Percentiles rank a stretch among this genome's conserved stretches.
Evolutionary conservation across 2,797 vertebrate genomes (phyloP).

Genomic region (Tamandua tetradactyla): DNA sequence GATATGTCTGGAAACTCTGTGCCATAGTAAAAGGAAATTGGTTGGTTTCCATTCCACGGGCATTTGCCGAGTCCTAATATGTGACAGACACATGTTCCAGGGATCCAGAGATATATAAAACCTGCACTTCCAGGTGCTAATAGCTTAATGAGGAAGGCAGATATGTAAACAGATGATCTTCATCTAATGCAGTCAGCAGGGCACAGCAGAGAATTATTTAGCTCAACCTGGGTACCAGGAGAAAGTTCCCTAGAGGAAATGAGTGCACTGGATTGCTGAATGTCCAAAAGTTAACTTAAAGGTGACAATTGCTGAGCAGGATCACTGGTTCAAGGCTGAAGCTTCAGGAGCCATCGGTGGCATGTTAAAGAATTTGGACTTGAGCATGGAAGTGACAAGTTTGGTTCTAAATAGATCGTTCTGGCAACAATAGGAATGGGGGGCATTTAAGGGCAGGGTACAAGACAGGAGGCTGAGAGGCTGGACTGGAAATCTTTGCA

Average conservation of each 20-base stretch:
- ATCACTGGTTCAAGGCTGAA: background rate
- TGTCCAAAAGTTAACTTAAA: background rate
- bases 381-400: background rate
- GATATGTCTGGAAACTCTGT: conserved; percentile 20
- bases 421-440: background rate
- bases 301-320: background rate
- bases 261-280: background rate
- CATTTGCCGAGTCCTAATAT: background rate
- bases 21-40: background rate
- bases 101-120: background rate
- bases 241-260: background rate
- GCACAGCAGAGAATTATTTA: background rate
- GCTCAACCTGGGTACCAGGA: background rate
- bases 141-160: background rate
- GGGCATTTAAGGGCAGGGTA: background rate
- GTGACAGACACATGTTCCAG: background rate
- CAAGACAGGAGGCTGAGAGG: background rate
- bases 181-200: background rate
- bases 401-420: background rate
- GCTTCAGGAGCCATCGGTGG: background rate
- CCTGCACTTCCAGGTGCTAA: background rate
- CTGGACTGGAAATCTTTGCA: background rate
- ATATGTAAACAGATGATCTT: background rate
- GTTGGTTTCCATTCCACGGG: background rate
- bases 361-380: background rate